Conservation (phyloP, 23 tunicate genomes). For the Phallusia fumigata region DNA sequence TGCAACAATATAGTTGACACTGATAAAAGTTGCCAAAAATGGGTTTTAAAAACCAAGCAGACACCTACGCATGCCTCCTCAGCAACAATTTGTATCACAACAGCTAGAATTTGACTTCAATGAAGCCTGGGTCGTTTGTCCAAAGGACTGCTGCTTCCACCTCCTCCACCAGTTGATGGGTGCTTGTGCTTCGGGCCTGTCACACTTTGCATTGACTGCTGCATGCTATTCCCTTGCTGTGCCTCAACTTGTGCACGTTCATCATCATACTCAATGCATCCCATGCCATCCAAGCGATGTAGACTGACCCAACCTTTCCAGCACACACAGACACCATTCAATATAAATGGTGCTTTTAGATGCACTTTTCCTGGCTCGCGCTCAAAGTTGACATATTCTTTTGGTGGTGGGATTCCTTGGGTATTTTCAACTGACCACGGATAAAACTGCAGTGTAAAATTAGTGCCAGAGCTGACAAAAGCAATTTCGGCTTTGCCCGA, state of each 20-base stretch:
- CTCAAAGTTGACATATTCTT: conserved; percentile 96
- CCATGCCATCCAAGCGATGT: conserved; percentile 83
- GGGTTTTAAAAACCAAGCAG: too few relatives aligned
- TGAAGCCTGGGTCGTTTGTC: conserved; percentile 90
- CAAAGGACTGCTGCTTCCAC: conserved; percentile 31
- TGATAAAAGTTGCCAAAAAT: too few relatives aligned
- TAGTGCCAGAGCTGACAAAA: conserved; percentile 85
- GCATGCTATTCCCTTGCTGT: conserved; percentile 11
- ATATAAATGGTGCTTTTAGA: conserved; percentile 80
- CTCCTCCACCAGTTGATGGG: conserved; percentile 50
- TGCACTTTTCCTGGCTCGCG: conserved; percentile 89
- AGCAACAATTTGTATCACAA: too few relatives aligned
- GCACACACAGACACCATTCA: conserved; percentile 94
- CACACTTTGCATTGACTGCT: conserved; percentile 22
- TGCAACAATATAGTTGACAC: not conserved
- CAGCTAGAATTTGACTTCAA: not conserved
- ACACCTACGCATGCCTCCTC: too few relatives aligned
- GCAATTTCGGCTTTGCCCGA: conserved; percentile 93
- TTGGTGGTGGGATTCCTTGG: conserved; percentile 84
- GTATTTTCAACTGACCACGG: conserved; percentile 72
- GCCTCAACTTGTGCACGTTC: conserved; percentile 68
- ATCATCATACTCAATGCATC: conserved; percentile 87
- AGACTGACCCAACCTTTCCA: conserved; percentile 94
- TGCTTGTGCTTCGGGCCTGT: conserved; percentile 60
- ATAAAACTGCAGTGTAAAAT: conserved; percentile 78